Evolutionary conservation across 53 echinoderm and acorn worm genomes (phyloP).

Genomic region (Mesocentrotus franciscanus): DNA sequence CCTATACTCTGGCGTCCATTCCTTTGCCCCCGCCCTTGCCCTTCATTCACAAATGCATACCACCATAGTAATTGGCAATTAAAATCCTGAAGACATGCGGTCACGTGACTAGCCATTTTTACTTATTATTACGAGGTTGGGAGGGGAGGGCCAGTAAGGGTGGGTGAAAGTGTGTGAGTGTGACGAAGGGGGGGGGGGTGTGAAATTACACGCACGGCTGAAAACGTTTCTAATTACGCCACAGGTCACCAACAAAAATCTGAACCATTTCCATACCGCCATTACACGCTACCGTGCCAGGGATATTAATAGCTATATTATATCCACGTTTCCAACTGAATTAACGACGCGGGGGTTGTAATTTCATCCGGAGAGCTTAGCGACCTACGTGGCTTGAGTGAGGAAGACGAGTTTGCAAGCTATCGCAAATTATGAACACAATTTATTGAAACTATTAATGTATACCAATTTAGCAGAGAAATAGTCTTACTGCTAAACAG

Average conservation of each 20-base stretch:
- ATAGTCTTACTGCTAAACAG: too few species aligned
- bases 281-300: neutral
- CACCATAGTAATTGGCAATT: slow-evolving; percentile 16
- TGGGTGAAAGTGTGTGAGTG: neutral
- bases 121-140: neutral
- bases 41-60: slow-evolving; percentile 4
- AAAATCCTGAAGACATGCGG: neutral
- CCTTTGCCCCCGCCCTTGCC: neutral
- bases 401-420: neutral
- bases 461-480: too few species aligned
- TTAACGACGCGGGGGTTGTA: slow-evolving; percentile 1
- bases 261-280: neutral
- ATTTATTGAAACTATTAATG: neutral
- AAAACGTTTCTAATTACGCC: slow-evolving; percentile 8
- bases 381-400: neutral
- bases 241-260: neutral
- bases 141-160: neutral
- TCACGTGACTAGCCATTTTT: neutral
- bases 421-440: neutral
- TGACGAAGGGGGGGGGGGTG: neutral
- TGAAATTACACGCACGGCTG: neutral
- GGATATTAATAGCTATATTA: slow-evolving; percentile 26
- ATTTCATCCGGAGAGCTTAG: slow-evolving; percentile 31
- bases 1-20: too few species aligned
- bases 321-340: slow-evolving; percentile 30